Evolutionary conservation across 2,113 vertebrate species (phyloP).

Genomic region (Petaurus breviceps): DNA sequence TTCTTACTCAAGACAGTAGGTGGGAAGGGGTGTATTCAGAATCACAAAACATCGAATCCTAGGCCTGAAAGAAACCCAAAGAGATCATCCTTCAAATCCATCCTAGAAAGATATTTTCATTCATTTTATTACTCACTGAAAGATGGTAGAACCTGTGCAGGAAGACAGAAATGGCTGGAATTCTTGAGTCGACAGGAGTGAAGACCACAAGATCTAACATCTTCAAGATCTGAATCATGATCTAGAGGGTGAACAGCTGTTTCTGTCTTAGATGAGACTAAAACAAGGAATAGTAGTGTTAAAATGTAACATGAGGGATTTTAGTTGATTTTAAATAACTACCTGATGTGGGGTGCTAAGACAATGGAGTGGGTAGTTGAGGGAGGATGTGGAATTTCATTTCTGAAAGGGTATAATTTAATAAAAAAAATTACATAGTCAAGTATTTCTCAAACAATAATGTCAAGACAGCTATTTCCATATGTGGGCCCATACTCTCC

Average conservation of each 20-base stretch:
- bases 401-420: conserved; percentile 24
- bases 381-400: conserved; percentile 1
- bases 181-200: background rate
- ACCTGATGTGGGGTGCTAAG: background rate
- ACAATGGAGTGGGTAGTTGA: background rate
- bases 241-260: background rate
- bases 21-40: conserved; percentile 12
- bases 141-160: background rate
- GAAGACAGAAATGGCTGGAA: background rate
- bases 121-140: background rate
- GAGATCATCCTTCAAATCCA: conserved; percentile 8
- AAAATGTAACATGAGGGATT: background rate
- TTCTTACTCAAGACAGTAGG: background rate
- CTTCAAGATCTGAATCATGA: conserved; percentile 13
- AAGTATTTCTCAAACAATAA: background rate
- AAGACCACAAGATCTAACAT: background rate
- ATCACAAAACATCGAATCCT: conserved; percentile 14
- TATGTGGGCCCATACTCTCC: background rate
- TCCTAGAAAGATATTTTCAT: background rate
- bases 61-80: background rate
- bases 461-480: background rate
- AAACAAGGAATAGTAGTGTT: conserved; percentile 7
- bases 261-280: conserved; percentile 15
- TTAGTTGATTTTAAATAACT: conserved; percentile 1
- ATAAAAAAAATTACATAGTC: background rate